phyloP scores from a whole-genome alignment of 2,888 invertebrate genomes.

The Epinotia demarniana region DNA sequence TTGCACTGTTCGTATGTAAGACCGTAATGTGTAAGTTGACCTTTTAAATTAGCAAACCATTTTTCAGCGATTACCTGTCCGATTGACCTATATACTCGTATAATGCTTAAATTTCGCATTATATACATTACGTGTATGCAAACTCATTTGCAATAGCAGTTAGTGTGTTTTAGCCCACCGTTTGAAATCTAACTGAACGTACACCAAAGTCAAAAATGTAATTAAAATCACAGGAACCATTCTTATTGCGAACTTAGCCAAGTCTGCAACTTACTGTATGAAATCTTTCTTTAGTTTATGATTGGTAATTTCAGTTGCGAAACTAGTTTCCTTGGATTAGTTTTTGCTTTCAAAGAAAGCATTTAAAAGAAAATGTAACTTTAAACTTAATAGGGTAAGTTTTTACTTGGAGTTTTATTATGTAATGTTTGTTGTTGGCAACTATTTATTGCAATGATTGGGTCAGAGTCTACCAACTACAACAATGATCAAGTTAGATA shows the following conservation, averaged over 20 bases:
- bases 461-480: too few species aligned
- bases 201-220: slow-evolving; percentile 1
- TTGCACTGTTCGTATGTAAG: too few species aligned
- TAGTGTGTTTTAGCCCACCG: not conserved
- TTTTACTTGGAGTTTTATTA: not conserved
- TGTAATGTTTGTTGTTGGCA: not conserved
- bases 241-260: slow-evolving; percentile 9
- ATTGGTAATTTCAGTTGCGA: slow-evolving; percentile 29
- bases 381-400: not conserved
- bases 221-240: slow-evolving; percentile 14
- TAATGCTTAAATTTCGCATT: too few species aligned
- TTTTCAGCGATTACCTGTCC: too few species aligned
- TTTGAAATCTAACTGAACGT: not conserved
- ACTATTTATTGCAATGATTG: too few species aligned
- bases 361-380: not conserved
- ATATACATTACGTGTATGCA: too few species aligned
- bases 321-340: slow-evolving; percentile 26
- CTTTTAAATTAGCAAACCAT: too few species aligned
- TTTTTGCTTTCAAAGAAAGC: slow-evolving; percentile 10
- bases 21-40: too few species aligned
- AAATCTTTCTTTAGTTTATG: slow-evolving; percentile 30
- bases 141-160: too few species aligned
- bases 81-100: too few species aligned
- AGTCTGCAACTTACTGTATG: slow-evolving; percentile 3
- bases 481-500: too few species aligned